Conservation (phyloP, 2,113 vertebrate species). For the Nannobrachium achirus region DNA sequence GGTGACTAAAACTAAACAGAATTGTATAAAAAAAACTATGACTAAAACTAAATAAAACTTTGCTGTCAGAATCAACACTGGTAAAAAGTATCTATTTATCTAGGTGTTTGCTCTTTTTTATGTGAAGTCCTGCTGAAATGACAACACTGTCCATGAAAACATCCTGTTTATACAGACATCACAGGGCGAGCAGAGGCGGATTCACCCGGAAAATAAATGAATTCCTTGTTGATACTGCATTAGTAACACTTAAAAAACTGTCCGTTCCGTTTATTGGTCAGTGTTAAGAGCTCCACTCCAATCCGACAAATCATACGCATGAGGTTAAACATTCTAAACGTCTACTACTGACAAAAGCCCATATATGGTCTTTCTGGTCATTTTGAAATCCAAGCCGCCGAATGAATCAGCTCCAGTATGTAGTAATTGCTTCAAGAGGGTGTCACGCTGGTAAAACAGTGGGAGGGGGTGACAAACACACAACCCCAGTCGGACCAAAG, state of each 20-base stretch:
- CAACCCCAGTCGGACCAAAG: conserved; percentile 51
- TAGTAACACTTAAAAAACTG: background rate
- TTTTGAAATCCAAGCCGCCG: conserved; percentile 40
- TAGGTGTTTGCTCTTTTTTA: background rate
- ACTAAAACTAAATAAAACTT: too few relatives aligned
- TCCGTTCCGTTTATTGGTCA: conserved; percentile 18
- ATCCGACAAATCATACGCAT: conserved; percentile 29
- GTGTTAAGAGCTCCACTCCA: background rate
- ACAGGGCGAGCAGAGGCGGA: too few relatives aligned
- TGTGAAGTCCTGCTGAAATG: background rate
- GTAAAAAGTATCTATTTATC: too few relatives aligned
- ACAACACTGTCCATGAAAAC: background rate
- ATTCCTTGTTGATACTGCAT: background rate
- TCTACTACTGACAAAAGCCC: conserved; percentile 39
- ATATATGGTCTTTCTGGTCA: conserved; percentile 31
- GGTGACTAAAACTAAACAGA: too few relatives aligned
- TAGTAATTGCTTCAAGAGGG: conserved; percentile 62
- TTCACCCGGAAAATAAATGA: too few relatives aligned
- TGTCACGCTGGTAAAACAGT: conserved; percentile 65
- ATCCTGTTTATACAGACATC: too few relatives aligned
- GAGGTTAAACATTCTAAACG: conserved; percentile 42
- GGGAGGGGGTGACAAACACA: conserved; percentile 63
- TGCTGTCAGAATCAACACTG: too few relatives aligned
- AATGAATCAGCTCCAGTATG: conserved; percentile 70
- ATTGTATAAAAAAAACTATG: too few relatives aligned